Evolutionary conservation across 2,113 vertebrate species (phyloP), one percentile per base, ranked within the genome.

Genomic region (Oryzias woworae): DNA sequence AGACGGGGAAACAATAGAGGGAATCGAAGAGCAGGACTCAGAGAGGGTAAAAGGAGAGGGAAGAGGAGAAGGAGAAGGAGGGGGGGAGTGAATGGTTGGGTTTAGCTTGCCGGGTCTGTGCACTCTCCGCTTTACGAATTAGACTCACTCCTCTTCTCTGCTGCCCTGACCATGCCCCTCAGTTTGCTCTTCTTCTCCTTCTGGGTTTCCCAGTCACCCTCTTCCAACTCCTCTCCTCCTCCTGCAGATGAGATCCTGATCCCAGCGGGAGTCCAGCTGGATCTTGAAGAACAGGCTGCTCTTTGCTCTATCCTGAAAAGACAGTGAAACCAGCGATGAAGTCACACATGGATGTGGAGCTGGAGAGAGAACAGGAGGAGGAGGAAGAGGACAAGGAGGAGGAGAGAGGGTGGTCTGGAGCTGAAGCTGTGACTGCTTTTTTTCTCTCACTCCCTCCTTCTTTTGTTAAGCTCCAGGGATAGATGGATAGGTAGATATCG

Each of bases 141-240:
- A 51, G 74, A 80, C 72, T 73, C 75, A 74, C 81, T 86, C 73
- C 78, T 79, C 56, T 69, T 77, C 75, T 58, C 69, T 51, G 69
- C 66, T 90, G 85, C 83, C 86, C 85, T 80, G 61, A 80, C 81
- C 85, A 87, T 88, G 80, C 76, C 88, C 80, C 81, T 81, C 70
- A 77, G 77, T 87, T 81, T 77, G 80, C 73, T 73, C 63, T 70
- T 71, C 74, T 72, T 73, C 66, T 78, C 74, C 83, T 78, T 80
- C 78, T 68, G 73, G 68, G 73, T 75, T 75, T 74, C 51, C 62
- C 71, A 14, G 70, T 75, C 66, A 73, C 41, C 47, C 66, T 66
- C 54, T 73, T 62, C 59, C 55, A 72, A 64, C 73, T 72, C 61
- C 65, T 67, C 58, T 65, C 8, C 58, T 65, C 8, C 58, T 60